Base-by-base conservation (phyloP, 2,797 vertebrate species). In the Siniperca obscura region DNA sequence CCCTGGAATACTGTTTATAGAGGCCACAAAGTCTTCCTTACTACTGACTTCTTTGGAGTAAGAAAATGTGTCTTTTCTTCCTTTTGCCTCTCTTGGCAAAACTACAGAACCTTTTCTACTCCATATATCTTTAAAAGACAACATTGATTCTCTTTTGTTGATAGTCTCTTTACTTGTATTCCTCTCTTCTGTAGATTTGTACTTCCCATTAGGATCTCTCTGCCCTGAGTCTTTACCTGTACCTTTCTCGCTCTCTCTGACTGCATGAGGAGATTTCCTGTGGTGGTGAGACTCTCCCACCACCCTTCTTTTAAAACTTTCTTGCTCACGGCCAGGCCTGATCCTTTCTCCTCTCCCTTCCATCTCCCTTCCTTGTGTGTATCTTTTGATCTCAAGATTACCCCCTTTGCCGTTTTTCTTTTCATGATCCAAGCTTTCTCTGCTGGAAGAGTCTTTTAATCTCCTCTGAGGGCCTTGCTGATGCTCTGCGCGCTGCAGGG, bases 261-360 rank as follows among this genome's bases (percentile, higher is more conserved):
- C 69, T 13, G 65, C 13, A 19, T 19, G 75, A 74, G 85, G 61
- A 11, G 76, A n/a, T 0, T 56, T 64, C 72, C 40, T 84, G 91
- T 36, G 95, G 93, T 79, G 94, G 90, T 25, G 85, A 78, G 84
- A 90, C 80, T 75, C 82, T 74, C 10, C 91, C 83, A 5, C 57
- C 79, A 21, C 82, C 79, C 84, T 87, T 86, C 61, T 89, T 84
- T 88, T 87, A 55, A 84, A 81, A 74, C 78, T 60, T 21, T 77
- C 83, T 36, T 86, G 82, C 70, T 90, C 85, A 1, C 38, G 77
- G 42, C 42, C 66, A 16, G 81, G 67, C 74, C 60, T 75, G 56
- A 22, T 70, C 40, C 59, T 82, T 36, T 83, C 90, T 30, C 27
- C 64, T 70, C 82, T 88, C 42, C 50, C 61, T 62, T 89, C 90